phyloP scores from a whole-genome alignment of 2,113 vertebrate species.

The Corapipo altera region DNA sequence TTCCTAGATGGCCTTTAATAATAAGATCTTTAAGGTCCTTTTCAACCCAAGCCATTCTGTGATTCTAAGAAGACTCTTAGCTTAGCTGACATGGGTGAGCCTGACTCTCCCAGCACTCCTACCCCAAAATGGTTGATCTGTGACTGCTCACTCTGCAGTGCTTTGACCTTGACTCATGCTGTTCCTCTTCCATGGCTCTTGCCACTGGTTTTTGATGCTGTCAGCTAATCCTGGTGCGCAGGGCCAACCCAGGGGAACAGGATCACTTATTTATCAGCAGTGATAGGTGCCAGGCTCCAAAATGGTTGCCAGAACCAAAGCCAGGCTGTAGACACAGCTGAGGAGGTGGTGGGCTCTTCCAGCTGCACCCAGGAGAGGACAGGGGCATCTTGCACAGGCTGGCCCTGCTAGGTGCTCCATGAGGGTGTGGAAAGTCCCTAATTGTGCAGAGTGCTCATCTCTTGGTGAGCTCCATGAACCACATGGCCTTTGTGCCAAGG shows the following conservation, averaged over 20 bases:
- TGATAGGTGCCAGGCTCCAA: background rate
- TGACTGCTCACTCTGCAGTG: background rate
- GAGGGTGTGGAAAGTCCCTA: background rate
- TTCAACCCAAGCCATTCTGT: background rate
- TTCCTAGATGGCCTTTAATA: background rate
- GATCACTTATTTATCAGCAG: background rate
- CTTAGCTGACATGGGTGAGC: background rate
- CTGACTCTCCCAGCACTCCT: background rate
- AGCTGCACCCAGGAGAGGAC: background rate
- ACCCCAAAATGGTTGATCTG: background rate
- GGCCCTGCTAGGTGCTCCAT: background rate
- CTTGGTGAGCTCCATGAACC: background rate
- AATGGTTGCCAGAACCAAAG: background rate
- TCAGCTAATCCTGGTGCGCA: background rate
- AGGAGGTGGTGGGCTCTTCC: background rate
- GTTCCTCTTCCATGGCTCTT: background rate
- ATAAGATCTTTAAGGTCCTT: background rate
- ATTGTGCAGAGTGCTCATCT: background rate
- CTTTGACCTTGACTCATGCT: background rate
- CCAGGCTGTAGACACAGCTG: background rate
- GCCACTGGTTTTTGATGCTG: fast-evolving
- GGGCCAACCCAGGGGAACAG: background rate
- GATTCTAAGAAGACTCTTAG: background rate
- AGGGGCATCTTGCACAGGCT: background rate
- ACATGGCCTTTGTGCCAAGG: background rate